Conservation (phyloP, 2,113 vertebrate species). For the Muntiacus reevesi region DNA sequence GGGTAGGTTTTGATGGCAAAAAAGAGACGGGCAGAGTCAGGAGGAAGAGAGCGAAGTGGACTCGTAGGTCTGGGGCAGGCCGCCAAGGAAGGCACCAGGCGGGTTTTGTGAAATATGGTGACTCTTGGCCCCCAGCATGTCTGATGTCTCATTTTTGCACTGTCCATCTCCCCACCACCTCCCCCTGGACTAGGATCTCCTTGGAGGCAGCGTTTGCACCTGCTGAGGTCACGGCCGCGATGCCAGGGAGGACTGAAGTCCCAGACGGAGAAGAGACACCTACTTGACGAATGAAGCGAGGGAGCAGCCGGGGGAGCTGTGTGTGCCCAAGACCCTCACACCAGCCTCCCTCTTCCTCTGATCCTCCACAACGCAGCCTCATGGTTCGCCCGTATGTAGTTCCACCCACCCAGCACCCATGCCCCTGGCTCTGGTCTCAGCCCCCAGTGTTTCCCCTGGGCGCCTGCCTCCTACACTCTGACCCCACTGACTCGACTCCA, state of each 20-base stretch:
- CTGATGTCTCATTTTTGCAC: neutral
- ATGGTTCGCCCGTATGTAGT: fast-evolving
- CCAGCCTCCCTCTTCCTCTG: neutral
- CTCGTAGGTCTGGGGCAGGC: fast-evolving
- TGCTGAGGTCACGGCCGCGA: neutral
- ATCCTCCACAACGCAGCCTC: neutral
- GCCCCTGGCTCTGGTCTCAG: neutral
- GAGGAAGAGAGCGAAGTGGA: neutral
- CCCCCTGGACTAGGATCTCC: neutral
- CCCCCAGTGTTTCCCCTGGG: neutral
- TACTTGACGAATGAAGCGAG: neutral
- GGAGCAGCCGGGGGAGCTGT: neutral
- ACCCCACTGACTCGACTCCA: neutral
- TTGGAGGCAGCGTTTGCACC: neutral
- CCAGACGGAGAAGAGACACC: neutral
- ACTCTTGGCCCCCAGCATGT: fast-evolving
- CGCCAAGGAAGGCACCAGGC: neutral
- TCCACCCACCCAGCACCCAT: neutral
- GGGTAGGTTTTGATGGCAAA: neutral
- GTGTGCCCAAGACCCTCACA: neutral
- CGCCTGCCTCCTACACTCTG: neutral
- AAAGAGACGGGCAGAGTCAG: neutral
- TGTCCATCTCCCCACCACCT: fast-evolving
- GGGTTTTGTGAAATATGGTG: neutral
- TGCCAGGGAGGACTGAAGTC: neutral